Conservation (phyloP, 1,140 invertebrate genomes). For the Neotoxoptera formosana region DNA sequence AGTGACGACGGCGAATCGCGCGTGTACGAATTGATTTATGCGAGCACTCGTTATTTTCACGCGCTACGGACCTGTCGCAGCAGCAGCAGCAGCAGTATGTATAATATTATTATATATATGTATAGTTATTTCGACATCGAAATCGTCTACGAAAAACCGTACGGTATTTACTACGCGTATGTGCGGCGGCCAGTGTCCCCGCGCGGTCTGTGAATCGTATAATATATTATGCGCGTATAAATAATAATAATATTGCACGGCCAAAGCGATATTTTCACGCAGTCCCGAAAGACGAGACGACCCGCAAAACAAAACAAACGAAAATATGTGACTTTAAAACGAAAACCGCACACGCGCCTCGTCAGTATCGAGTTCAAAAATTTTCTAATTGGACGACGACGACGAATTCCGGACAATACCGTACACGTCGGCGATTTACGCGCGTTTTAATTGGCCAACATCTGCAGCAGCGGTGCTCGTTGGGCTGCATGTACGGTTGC, state of each 20-base stretch:
- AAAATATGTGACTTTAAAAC: neutral
- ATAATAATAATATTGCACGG: neutral
- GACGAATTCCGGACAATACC: neutral
- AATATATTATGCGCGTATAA: neutral
- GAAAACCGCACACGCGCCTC: neutral
- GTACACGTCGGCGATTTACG: neutral
- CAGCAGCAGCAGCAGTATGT: neutral
- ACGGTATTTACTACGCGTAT: neutral
- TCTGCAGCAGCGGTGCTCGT: neutral
- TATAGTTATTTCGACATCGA: neutral
- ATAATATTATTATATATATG: too few relatives aligned
- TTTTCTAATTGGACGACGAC: neutral
- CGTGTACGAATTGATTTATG: conserved; percentile 12
- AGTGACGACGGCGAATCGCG: neutral
- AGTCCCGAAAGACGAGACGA: neutral
- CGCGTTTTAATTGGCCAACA: conserved; percentile 15
- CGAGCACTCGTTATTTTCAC: neutral
- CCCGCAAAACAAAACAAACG: neutral
- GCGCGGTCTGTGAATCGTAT: neutral
- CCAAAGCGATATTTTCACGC: neutral
- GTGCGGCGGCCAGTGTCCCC: neutral
- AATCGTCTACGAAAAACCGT: neutral
- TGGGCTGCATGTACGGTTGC: neutral
- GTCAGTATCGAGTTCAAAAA: neutral
- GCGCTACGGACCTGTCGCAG: neutral